Evolutionary conservation across 2,797 vertebrate species (phyloP).

Genomic region (Pangasius djambal): DNA sequence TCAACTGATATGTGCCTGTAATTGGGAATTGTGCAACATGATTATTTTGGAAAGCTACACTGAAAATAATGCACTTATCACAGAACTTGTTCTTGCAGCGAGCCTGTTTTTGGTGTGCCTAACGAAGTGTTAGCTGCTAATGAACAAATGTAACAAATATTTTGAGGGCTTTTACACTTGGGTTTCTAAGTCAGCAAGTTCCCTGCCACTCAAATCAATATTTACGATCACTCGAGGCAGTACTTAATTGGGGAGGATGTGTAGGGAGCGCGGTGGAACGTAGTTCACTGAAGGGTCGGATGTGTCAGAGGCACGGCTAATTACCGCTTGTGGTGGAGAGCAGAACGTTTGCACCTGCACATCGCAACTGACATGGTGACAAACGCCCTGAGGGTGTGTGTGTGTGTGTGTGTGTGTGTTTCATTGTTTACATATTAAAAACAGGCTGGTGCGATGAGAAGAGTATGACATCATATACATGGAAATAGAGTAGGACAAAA

Average conservation of each 20-base stretch:
- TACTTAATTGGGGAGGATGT: constrained; percentile 53
- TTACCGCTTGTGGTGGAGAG: constrained; percentile 57
- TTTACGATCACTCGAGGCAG: constrained; percentile 58
- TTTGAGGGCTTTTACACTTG: constrained; percentile 31
- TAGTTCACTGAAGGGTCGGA: constrained; percentile 49
- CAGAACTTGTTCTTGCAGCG: too few relatives aligned
- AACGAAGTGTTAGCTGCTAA: not conserved
- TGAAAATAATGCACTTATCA: not conserved
- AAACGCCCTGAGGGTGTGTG: constrained; percentile 36
- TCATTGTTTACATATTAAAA: constrained; percentile 32
- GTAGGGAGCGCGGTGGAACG: constrained; percentile 44
- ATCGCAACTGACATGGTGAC: constrained; percentile 52
- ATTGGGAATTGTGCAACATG: not conserved
- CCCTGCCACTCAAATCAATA: constrained; percentile 57
- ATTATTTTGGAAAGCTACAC: not conserved
- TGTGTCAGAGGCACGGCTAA: constrained; percentile 57
- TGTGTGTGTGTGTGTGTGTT: constrained; percentile 25
- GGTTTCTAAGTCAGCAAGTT: constrained; percentile 48
- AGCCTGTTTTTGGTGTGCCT: not conserved
- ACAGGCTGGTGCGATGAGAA: constrained; percentile 26
- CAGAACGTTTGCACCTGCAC: constrained; percentile 48
- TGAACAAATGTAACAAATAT: constrained; percentile 37
- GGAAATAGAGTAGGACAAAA: constrained; percentile 14
- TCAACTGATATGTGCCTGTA: not conserved
- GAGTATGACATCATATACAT: constrained; percentile 7